phyloP scores from a whole-genome alignment of 2,113 vertebrate genomes.

The Rana temporaria region DNA sequence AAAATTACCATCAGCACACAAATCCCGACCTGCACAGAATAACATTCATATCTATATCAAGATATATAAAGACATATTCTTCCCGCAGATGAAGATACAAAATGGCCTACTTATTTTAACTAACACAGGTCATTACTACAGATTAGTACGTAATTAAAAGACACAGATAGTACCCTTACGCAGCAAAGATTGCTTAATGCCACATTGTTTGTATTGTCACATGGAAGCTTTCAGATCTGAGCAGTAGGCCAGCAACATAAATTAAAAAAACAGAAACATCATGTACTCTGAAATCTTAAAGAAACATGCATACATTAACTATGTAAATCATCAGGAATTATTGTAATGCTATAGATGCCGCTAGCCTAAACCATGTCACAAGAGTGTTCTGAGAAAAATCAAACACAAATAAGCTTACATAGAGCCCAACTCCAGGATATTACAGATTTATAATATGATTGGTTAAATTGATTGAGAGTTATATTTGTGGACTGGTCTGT shows the following conservation, averaged over 20 bases:
- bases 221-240: background rate
- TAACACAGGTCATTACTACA: background rate
- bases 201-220: background rate
- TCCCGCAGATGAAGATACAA: slow-evolving; percentile 7
- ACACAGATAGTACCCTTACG: background rate
- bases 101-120: slow-evolving; percentile 14
- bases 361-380: no score
- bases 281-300: no score
- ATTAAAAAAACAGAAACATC: no score
- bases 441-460: no score
- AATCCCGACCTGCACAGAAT: slow-evolving; percentile 46
- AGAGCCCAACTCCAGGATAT: no score
- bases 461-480: no score
- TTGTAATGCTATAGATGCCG: no score
- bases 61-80: slow-evolving; percentile 43
- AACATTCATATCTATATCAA: slow-evolving; percentile 69
- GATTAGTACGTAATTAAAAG: background rate
- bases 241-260: background rate
- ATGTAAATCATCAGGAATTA: no score
- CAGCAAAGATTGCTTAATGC: slow-evolving; percentile 17
- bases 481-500: no score
- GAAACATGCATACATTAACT: no score
- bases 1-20: slow-evolving; percentile 57
- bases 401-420: no score
- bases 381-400: no score